Evolutionary conservation across 2,113 vertebrate species (phyloP), one percentile per base, ranked within the genome.

Genomic region (Ammodytes dubius): DNA sequence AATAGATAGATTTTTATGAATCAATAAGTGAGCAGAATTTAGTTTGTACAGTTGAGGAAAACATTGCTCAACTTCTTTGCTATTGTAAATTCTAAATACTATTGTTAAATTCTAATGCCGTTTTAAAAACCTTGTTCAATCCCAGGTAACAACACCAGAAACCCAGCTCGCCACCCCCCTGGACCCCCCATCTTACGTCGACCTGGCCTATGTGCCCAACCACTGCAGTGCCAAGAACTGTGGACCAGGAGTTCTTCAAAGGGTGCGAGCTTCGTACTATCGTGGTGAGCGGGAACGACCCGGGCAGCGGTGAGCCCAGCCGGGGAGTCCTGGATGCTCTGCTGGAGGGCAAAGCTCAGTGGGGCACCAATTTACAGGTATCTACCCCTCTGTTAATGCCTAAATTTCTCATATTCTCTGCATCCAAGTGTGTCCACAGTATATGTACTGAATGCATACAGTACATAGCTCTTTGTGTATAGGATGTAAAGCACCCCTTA

Each of bases 141-240:
- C 90, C 58, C 74, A 95, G 94, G 82, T 83, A 93, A 89, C 50
- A 89, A 87, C 88, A 71, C 89, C 92, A 92, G 74, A 96, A 96
- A 84, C 57, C 85, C 2, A 78, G 73, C 75, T 79, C 3, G 90
- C 90, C 17, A 79, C 93, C 64, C 89, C 68, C 59, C 95, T 42
- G 97, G 97, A 9, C 91, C 95, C 3, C 97, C 98, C 0, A 92
- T 99, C 60, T 99, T 99, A 99, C 0, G 97, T 99, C 77, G 98
- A 99, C 91, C 95, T 99, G 88, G 98, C 98, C 42, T 99, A 99
- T 64, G 96, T 99, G 87, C 98, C 98, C 72, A 99, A 99, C 91
- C 98, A 99, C 45, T 99, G 98, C 95, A 99, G 97, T 54, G 97
- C 96, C 60, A 99, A 99, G 95, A 99, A 98, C 53, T n/a, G 97